Evolutionary conservation across 2,797 vertebrate genomes (phyloP).

Genomic region (Mormyrops boulengeri): DNA sequence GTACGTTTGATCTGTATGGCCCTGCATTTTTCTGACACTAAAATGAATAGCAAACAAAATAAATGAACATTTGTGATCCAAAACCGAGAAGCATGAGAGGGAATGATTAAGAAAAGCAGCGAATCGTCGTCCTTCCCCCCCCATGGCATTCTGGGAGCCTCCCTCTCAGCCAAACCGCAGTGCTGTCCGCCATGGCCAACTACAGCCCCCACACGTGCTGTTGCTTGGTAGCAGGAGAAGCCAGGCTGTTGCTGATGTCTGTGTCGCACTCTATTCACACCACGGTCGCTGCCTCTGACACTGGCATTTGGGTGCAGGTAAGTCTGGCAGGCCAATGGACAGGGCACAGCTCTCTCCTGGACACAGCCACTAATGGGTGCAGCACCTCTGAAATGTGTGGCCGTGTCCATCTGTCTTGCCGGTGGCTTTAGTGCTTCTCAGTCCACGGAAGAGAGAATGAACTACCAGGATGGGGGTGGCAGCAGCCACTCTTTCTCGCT

Average conservation of each 20-base stretch:
- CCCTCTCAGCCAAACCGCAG: background rate
- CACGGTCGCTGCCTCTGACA: background rate
- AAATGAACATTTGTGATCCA: background rate
- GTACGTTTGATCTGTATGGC: background rate
- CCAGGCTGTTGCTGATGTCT: background rate
- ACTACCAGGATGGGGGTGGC: background rate
- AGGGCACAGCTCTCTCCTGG: background rate
- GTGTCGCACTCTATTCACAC: background rate
- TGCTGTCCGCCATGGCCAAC: background rate
- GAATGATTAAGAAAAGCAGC: background rate
- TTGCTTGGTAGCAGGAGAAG: background rate
- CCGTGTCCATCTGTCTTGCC: background rate
- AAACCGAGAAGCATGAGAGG: background rate
- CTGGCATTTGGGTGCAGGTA: background rate
- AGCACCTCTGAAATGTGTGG: background rate
- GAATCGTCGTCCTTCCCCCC: background rate
- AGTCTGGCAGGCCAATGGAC: too few relatives aligned
- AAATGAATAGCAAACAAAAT: background rate
- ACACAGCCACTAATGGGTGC: background rate
- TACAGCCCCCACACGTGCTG: slow-evolving; percentile 17
- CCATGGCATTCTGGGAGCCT: background rate
- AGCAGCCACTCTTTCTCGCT: background rate
- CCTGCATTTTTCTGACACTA: background rate
- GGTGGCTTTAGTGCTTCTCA: background rate
- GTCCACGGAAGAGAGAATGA: background rate